Conservation (phyloP, 2,888 invertebrate species). For the Nomada ruficornis region DNA sequence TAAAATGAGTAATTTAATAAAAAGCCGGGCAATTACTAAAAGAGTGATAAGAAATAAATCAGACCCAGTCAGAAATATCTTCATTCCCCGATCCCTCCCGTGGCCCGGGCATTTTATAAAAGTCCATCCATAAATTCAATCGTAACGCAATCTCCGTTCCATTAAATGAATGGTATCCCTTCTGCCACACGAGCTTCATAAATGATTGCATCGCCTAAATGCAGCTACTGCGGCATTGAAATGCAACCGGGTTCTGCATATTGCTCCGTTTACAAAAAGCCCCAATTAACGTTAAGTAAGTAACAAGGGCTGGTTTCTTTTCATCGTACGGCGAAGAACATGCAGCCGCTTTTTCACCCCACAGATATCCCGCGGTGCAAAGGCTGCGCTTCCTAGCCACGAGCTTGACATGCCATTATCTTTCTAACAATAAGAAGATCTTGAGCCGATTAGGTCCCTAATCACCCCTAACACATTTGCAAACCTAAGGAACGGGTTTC, state of each 20-base stretch:
- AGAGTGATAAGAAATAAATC: background rate
- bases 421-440: background rate
- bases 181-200: background rate
- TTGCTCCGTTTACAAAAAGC: background rate
- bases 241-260: background rate
- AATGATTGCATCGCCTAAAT: background rate
- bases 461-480: background rate
- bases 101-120: background rate
- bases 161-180: constrained; percentile 17
- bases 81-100: background rate
- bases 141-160: constrained; percentile 5
- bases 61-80: background rate
- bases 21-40: background rate
- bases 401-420: background rate
- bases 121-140: background rate
- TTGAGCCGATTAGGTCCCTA: background rate
- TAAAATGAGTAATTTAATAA: background rate
- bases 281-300: background rate
- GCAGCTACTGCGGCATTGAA: background rate
- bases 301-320: background rate
- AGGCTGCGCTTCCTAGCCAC: background rate
- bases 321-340: background rate
- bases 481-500: background rate
- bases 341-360: background rate
- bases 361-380: background rate